Evolutionary conservation across 2,113 vertebrate genomes (phyloP), one percentile per base, ranked within the genome.

Genomic region (Nyctereutes procyonoides): DNA sequence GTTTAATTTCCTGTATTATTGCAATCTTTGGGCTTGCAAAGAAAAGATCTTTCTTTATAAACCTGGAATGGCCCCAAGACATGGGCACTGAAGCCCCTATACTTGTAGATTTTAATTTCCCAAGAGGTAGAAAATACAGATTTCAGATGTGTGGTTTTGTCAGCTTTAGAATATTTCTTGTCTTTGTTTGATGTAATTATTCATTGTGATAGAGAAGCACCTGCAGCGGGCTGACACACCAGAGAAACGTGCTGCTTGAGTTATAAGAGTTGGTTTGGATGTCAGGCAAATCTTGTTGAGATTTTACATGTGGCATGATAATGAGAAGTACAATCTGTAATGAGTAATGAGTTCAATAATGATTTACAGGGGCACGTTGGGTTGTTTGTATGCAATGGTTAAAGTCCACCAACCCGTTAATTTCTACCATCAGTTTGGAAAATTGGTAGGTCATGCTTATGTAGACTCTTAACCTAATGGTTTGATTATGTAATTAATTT

Each of bases 71-170:
- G 93, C 82, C 97, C 84, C 74, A 96, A 98, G 97, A 96, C 53
- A 24, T 86, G 90, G 96, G 98, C 97, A 98, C 96, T 87, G 97
- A 97, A 96, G 89, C 51, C 82, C 96, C n/a, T 92, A 62, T 58
- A 94, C 95, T 88, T 95, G 97, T 96, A 96, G 95, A 65, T 98
- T 98, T 98, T 98, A 85, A 76, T 98, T 98, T 98, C 97, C 96
- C 88, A 53, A 77, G 87, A 97, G 97, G 93, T 88, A 80, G 90
- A 93, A 38, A 98, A 84, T 1, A n/a, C 83, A 73, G 2, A 0
- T 97, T 98, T 98, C 94, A 95, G 77, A 98, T 80, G 84, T 63
- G 76, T 26, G 90, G 91, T 95, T 98, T 98, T 98, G 94, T 95
- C 97, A 93, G 97, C 62, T 92, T 97, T 92, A 92, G 96, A 92